Base-by-base conservation (phyloP, 2,888 invertebrate species). In the Tinea semifulvella region DNA sequence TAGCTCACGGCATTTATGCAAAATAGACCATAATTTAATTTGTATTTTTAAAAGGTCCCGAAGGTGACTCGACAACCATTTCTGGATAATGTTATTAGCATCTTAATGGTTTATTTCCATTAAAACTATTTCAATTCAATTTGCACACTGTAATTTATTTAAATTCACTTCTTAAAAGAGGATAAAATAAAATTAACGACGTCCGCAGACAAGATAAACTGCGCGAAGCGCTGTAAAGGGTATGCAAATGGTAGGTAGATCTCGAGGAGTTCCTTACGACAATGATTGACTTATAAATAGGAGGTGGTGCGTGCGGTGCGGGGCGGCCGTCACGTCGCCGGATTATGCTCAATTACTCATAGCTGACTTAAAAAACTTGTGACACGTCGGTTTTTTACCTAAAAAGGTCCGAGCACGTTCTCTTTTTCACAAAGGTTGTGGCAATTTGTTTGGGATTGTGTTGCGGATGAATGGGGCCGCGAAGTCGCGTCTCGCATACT, bases 211-310 rank as follows among this genome's bases (percentile, higher is more conserved):
- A 40, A 40, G 40, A 40, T 22, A 40, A 22, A 40, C 40, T 18
- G 16, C 36, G 36, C 18, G 40, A 40, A 40, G 22, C 14, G 13
- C 40, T 40, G 22, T 40, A 68, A 61, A 56, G 68, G 65, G 49
- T 56, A 64, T 64, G 68, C 64, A 65, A 67, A 69, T 68, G 53
- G 53, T 59, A 57, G 53, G 53, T 59, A 57, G 55, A 58, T 61
- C 56, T 62, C 63, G 65, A 63, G 59, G 51, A 56, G 59, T 54
- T 56, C 54, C 57, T 58, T 53, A 58, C 55, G 69, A 68, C 68
- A 71, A 67, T 69, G 71, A 74, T 70, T 71, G 73, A 71, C 73
- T 73, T 69, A 64, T 68, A 73, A 72, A 74, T 72, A 63, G 68
- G 43, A 59, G 56, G n/a, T n/a, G 27, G n/a, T 11, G 14, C 31